These are phyloP conservation scores for Leptodactylus fallax DNA, from an alignment of 2,797 vertebrate genomes.

Conservation along the genomic window DNA sequence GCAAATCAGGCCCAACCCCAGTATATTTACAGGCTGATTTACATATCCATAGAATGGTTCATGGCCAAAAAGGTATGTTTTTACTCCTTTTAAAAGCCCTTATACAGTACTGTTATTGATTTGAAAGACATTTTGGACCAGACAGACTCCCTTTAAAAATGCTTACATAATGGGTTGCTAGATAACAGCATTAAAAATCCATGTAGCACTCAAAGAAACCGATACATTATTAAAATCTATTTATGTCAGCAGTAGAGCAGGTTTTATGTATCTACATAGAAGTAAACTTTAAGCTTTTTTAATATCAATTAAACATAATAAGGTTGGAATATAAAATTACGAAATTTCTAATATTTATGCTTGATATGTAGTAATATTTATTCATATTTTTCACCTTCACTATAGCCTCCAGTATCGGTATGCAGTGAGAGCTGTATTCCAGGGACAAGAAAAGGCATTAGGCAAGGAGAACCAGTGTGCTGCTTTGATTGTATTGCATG, in stretches of 20 bases:
- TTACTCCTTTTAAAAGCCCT: too few relatives aligned
- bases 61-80: too few relatives aligned
- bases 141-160: too few relatives aligned
- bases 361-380: not conserved
- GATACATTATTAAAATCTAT: too few relatives aligned
- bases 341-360: not conserved
- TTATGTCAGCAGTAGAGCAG: not conserved
- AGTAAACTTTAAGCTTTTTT: not conserved
- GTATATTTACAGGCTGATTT: too few relatives aligned
- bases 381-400: not conserved
- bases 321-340: not conserved
- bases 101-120: too few relatives aligned
- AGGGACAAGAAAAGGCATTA: constrained; percentile 66
- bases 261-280: not conserved
- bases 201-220: too few relatives aligned
- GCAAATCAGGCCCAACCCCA: too few relatives aligned
- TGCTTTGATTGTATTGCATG: constrained; percentile 70
- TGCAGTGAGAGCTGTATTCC: constrained; percentile 75
- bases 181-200: too few relatives aligned
- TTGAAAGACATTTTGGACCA: too few relatives aligned
- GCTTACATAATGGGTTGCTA: too few relatives aligned
- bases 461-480: constrained; percentile 65
- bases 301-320: not conserved
- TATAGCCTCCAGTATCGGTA: constrained; percentile 80
- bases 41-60: too few relatives aligned